Evolutionary conservation across 2,113 vertebrate species (phyloP).

Genomic region (Ivindomyrus marchei): DNA sequence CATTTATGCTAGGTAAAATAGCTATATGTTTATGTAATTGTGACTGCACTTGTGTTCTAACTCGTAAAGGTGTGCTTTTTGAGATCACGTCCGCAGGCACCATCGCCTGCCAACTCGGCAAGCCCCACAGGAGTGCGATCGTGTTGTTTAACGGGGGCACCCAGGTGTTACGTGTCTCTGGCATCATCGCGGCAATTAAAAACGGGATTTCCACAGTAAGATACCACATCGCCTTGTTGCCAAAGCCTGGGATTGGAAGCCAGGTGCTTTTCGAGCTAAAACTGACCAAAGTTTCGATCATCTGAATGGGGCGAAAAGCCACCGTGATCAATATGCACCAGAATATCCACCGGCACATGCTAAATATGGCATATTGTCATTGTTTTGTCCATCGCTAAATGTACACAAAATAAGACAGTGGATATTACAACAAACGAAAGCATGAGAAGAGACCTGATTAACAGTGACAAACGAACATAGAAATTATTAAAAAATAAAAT

Average conservation of each 20-base stretch:
- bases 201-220: not conserved
- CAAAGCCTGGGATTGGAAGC: not conserved
- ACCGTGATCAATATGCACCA: not conserved
- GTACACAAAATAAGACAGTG: not conserved
- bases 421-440: not conserved
- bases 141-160: not conserved
- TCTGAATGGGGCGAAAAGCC: not conserved
- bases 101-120: not conserved
- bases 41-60: not conserved
- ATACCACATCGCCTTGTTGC: not conserved
- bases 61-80: not conserved
- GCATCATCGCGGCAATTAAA: not conserved
- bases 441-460: not conserved
- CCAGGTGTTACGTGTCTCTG: constrained; percentile 1
- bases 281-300: not conserved
- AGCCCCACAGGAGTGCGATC: not conserved
- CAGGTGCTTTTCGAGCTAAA: not conserved
- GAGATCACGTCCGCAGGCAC: not conserved
- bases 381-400: not conserved
- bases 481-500: not conserved
- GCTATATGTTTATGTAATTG: not conserved
- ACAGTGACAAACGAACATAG: not conserved
- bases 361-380: not conserved
- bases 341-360: not conserved
- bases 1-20: not conserved